phyloP scores from a whole-genome alignment of 2,797 vertebrate species.

The Spinus olivaceus region DNA sequence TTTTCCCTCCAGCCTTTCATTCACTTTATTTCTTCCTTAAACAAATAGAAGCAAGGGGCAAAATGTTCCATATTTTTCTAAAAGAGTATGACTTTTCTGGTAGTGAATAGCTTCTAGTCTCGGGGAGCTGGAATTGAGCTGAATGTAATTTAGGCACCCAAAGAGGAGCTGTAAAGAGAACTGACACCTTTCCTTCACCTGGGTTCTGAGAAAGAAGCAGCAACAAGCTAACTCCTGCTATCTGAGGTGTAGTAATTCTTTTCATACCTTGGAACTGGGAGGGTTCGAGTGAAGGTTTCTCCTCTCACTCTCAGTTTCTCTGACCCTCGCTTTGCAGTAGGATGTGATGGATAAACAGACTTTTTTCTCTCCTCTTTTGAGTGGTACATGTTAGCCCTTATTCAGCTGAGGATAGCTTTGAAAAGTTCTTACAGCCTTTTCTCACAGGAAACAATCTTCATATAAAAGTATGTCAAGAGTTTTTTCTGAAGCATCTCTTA shows the following conservation, averaged over 20 bases:
- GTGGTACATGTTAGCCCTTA: background rate
- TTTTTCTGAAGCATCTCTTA: background rate
- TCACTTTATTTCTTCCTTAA: background rate
- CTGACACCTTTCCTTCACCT: background rate
- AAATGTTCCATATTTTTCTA: background rate
- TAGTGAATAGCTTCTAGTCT: background rate
- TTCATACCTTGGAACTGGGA: background rate
- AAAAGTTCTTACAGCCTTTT: background rate
- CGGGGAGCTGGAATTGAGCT: background rate
- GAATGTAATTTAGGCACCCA: background rate
- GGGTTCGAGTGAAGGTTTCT: background rate
- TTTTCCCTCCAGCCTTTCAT: background rate
- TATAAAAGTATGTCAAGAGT: background rate
- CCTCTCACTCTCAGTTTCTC: background rate
- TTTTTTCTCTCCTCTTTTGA: background rate
- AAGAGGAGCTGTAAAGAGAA: background rate
- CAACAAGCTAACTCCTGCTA: background rate
- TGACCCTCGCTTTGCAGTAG: rapidly evolving
- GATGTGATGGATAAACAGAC: background rate
- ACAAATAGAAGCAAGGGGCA: background rate
- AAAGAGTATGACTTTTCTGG: background rate
- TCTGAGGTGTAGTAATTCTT: background rate
- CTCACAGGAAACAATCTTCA: background rate
- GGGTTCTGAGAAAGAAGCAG: background rate
- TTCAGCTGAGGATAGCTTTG: background rate